These are phyloP conservation scores for Tragelaphus strepsiceros DNA, from an alignment of 2,113 vertebrate genomes.

Conservation along the genomic window DNA sequence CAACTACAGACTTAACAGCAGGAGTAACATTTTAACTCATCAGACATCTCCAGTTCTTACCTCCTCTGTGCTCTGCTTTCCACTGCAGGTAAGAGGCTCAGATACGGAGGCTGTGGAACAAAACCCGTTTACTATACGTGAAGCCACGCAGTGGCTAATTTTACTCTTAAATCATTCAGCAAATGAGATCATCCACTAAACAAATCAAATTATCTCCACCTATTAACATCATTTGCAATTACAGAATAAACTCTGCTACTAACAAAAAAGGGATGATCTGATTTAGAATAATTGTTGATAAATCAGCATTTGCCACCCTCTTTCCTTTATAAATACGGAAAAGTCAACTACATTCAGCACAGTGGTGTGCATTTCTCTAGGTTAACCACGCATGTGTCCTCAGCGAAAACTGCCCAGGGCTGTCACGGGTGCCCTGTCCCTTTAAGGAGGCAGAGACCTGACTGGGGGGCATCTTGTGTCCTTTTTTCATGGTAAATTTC, in stretches of 20 bases:
- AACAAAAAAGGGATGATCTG: slow-evolving; percentile 43
- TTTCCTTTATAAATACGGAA: neutral
- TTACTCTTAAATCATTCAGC: slow-evolving; percentile 56
- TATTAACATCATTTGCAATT: slow-evolving; percentile 25
- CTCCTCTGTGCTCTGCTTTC: neutral
- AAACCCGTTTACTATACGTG: slow-evolving; percentile 17
- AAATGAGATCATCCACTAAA: slow-evolving; percentile 56
- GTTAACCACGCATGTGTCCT: too few species aligned
- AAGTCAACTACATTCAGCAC: neutral
- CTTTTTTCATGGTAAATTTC: neutral
- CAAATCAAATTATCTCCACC: slow-evolving; percentile 9
- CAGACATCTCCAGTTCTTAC: neutral
- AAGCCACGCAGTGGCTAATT: slow-evolving; percentile 70
- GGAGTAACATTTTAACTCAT: neutral
- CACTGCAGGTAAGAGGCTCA: neutral
- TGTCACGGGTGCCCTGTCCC: neutral
- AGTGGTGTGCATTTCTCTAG: neutral
- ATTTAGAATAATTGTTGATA: neutral
- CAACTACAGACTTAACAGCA: neutral
- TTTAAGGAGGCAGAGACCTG: neutral
- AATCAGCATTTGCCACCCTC: slow-evolving; percentile 14
- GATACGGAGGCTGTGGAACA: neutral
- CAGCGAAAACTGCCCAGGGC: neutral
- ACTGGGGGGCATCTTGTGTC: neutral
- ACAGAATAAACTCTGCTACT: slow-evolving; percentile 33